Conservation (phyloP, 2,888 invertebrate species). For the Liposcelis brunnea region DNA sequence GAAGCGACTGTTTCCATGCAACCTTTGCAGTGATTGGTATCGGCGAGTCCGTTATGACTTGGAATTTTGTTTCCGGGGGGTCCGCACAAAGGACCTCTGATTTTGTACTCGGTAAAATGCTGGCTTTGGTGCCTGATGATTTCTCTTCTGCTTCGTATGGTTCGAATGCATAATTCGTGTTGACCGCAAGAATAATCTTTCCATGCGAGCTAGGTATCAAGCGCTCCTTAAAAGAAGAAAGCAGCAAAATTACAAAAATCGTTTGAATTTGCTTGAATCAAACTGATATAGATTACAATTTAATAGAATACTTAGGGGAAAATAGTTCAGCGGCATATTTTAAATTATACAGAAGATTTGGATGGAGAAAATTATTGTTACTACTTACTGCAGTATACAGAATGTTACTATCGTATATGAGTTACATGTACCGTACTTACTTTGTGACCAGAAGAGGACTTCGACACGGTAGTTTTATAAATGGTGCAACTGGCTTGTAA, state of each 20-base stretch:
- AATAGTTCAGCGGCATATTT: background rate
- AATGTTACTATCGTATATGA: too few relatives aligned
- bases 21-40: constrained; percentile 45
- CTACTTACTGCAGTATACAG: too few relatives aligned
- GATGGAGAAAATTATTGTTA: background rate
- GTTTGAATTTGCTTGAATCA: too few relatives aligned
- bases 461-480: constrained; percentile 40
- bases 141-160: constrained; percentile 71
- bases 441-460: constrained; percentile 40
- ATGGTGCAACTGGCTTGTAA: constrained; percentile 74
- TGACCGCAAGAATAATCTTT: constrained; percentile 68
- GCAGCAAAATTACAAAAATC: too few relatives aligned
- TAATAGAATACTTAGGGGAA: background rate
- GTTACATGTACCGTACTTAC: too few relatives aligned
- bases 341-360: background rate
- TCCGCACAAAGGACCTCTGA: background rate
- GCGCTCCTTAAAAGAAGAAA: constrained; percentile 44
- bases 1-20: constrained; percentile 21
- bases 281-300: too few relatives aligned
- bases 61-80: background rate
- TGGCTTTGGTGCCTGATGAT: constrained; percentile 20
- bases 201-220: constrained; percentile 75
- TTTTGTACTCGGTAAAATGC: too few relatives aligned
- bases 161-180: constrained; percentile 82
- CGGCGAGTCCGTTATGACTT: constrained; percentile 27